phyloP scores from a whole-genome alignment of 2,113 vertebrate genomes.

The Rhinopithecus roxellana region DNA sequence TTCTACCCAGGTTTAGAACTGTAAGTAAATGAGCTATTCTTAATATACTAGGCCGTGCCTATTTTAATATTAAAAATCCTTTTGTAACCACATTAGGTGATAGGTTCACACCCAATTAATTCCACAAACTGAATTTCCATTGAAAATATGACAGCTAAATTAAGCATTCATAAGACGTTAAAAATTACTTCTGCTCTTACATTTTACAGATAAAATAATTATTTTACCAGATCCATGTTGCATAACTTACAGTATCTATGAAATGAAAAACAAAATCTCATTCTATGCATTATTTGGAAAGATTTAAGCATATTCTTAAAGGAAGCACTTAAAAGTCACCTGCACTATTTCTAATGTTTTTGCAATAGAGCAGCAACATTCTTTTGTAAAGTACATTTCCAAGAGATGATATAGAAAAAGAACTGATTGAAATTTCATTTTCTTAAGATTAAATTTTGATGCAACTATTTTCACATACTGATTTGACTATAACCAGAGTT shows the following conservation, averaged over 20 bases:
- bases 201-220: constrained; percentile 46
- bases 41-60: constrained; percentile 34
- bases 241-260: constrained; percentile 11
- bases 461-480: not conserved
- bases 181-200: constrained; percentile 37
- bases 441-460: constrained; percentile 2
- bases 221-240: not conserved
- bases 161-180: constrained; percentile 26
- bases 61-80: constrained; percentile 37
- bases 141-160: constrained; percentile 74
- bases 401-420: not conserved
- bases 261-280: constrained; percentile 25
- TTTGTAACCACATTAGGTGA: constrained; percentile 45
- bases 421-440: constrained; percentile 2
- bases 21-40: not conserved
- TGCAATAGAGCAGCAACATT: not conserved
- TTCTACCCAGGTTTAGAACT: constrained; percentile 63
- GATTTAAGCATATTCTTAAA: constrained; percentile 17
- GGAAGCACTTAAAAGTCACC: not conserved
- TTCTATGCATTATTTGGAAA: not conserved
- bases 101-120: constrained; percentile 13
- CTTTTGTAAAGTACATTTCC: not conserved
- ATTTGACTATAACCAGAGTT: constrained; percentile 26
- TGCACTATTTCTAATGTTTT: not conserved
- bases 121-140: constrained; percentile 57